phyloP scores from a whole-genome alignment of 2,888 invertebrate genomes.

The Apocheima hispidaria region DNA sequence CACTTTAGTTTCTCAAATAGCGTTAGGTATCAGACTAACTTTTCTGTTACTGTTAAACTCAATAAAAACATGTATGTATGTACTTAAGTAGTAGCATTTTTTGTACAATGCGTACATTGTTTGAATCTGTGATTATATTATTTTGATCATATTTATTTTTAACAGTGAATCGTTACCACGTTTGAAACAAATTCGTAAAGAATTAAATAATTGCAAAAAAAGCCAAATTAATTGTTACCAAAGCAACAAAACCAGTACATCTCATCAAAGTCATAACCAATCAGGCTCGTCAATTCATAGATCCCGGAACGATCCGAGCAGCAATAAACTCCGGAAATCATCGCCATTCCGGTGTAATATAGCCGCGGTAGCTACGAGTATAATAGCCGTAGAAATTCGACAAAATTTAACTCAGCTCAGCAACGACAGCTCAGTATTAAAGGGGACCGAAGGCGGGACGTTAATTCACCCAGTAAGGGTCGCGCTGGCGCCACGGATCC shows the following conservation, averaged over 20 bases:
- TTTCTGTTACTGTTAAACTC: background rate
- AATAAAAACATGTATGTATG: too few species aligned
- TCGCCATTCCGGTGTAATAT: conserved; percentile 76
- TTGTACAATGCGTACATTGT: too few species aligned
- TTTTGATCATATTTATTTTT: too few species aligned
- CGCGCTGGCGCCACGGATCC: conserved; percentile 81
- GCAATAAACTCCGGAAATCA: conserved; percentile 78
- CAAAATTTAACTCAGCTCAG: conserved; percentile 84
- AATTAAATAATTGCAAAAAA: background rate
- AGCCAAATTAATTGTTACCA: conserved; percentile 18
- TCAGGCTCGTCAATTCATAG: conserved; percentile 41
- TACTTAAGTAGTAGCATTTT: too few species aligned
- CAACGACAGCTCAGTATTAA: conserved; percentile 83
- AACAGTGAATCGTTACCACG: too few species aligned
- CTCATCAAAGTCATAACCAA: conserved; percentile 41
- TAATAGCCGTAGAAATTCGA: conserved; percentile 81
- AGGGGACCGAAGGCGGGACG: conserved; percentile 79
- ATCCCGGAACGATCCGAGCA: conserved; percentile 61
- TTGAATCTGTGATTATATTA: too few species aligned
- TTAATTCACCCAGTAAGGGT: conserved; percentile 85
- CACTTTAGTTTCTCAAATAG: conserved; percentile 33
- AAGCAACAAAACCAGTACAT: conserved; percentile 20
- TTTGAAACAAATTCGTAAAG: too few species aligned
- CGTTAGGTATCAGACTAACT: conserved; percentile 19
- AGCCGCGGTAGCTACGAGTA: conserved; percentile 46